Evolutionary conservation across 2,113 vertebrate species (phyloP).

Genomic region (Paralichthys olivaceus): DNA sequence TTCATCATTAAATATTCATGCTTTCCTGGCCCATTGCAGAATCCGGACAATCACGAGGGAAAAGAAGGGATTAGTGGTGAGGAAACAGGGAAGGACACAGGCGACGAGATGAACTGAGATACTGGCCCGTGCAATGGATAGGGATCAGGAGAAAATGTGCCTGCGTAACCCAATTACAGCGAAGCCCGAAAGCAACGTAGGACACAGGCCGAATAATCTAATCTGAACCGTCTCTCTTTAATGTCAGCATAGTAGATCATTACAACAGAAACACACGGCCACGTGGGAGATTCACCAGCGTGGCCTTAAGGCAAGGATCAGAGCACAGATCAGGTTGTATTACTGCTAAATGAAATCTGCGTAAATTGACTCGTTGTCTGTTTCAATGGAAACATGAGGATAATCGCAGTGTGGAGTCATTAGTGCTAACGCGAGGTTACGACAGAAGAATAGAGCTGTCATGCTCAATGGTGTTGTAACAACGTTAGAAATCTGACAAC

Average conservation of each 20-base stretch:
- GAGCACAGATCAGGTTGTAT: constrained; percentile 34
- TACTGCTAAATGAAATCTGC: constrained; percentile 40
- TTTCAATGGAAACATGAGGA: constrained; percentile 21
- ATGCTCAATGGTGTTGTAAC: background rate
- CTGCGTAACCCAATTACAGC: constrained; percentile 68
- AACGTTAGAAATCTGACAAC: constrained; percentile 1
- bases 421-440: background rate
- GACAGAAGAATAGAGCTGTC: constrained; percentile 7
- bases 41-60: background rate
- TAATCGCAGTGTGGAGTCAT: background rate
- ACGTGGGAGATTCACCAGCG: constrained; percentile 30
- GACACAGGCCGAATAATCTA: constrained; percentile 60
- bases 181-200: constrained; percentile 37
- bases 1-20: background rate
- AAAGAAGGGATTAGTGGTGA: constrained; percentile 1
- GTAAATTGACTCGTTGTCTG: constrained; percentile 27
- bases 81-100: constrained; percentile 12
- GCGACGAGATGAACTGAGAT: constrained; percentile 20
- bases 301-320: constrained; percentile 37
- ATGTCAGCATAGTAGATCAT: constrained; percentile 57
- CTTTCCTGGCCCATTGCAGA: background rate
- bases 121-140: constrained; percentile 36
- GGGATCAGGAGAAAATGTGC: constrained; percentile 69
- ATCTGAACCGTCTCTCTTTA: constrained; percentile 58
- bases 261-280: constrained; percentile 48